A percentile compares a stretch with the other conserved stretches of the same genome.
Evolutionary conservation across 2,888 invertebrate species (phyloP).

Genomic region (Rotaria sp.): DNA sequence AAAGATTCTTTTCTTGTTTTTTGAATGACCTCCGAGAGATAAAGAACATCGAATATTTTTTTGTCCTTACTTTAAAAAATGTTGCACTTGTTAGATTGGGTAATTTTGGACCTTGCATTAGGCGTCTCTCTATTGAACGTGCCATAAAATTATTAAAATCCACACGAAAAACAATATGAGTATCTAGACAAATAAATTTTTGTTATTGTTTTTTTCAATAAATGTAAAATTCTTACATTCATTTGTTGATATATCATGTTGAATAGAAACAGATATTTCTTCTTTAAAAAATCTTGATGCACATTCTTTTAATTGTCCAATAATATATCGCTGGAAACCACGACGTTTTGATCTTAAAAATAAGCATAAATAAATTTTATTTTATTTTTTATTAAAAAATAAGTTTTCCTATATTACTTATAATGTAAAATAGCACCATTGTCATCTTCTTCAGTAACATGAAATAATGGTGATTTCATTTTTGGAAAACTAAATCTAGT

Average conservation of each 20-base stretch:
- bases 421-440: constrained; percentile 68
- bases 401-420: not conserved
- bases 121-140: not conserved
- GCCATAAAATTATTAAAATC: constrained; percentile 35
- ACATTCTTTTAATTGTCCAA: constrained; percentile 74
- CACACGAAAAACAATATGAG: constrained; percentile 37
- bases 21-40: too few relatives aligned
- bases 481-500: constrained; percentile 85
- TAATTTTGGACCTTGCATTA: not conserved
- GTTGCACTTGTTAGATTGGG: constrained; percentile 13
- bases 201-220: not conserved
- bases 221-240: constrained; percentile 18
- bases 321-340: constrained; percentile 59
- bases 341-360: constrained; percentile 72
- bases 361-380: constrained; percentile 59
- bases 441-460: constrained; percentile 73
- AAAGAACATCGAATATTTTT: not conserved
- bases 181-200: constrained; percentile 2
- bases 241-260: constrained; percentile 35
- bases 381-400: not conserved
- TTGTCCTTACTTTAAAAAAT: constrained; percentile 12
- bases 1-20: too few relatives aligned
- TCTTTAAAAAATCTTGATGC: constrained; percentile 74
- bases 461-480: constrained; percentile 83
- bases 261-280: constrained; percentile 61